A percentile compares a stretch with the other conserved stretches of the same genome.
Evolutionary conservation across 2,797 vertebrate genomes (phyloP).

Genomic region (Australoheros facetus): DNA sequence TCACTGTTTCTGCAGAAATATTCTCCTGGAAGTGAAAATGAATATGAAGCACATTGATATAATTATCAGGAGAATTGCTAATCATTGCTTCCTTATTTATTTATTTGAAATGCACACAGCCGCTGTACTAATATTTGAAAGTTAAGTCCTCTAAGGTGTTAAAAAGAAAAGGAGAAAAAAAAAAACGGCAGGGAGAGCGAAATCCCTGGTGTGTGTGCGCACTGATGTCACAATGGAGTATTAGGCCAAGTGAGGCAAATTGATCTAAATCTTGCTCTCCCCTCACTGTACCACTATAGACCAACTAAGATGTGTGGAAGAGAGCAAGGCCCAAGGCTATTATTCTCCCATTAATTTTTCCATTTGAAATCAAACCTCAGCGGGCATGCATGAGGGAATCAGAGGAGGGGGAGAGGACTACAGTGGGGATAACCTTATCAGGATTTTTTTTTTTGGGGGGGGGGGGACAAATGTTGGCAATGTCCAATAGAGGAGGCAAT

Average conservation of each 20-base stretch:
- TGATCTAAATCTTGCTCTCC: slow-evolving; percentile 64
- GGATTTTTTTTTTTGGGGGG: background rate
- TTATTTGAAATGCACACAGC: slow-evolving; percentile 72
- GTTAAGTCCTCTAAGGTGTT: slow-evolving; percentile 71
- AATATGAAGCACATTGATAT: slow-evolving; percentile 66
- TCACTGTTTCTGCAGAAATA: slow-evolving; percentile 70
- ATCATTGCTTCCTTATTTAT: slow-evolving; percentile 70
- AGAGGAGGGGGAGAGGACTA: slow-evolving; percentile 54
- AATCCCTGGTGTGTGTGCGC: slow-evolving; percentile 46
- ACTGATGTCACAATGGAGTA: slow-evolving; percentile 66
- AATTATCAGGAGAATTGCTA: slow-evolving; percentile 71
- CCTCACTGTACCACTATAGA: slow-evolving; percentile 61
- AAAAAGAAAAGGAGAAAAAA: background rate
- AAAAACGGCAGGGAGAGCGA: slow-evolving; percentile 14
- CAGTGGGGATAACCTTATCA: slow-evolving; percentile 64
- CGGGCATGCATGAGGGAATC: slow-evolving; percentile 68
- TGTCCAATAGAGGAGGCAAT: slow-evolving; percentile 82
- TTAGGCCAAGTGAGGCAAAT: slow-evolving; percentile 57
- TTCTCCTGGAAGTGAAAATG: slow-evolving; percentile 76
- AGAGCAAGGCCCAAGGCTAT: slow-evolving; percentile 79
- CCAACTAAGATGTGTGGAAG: slow-evolving; percentile 70
- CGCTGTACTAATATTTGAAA: slow-evolving; percentile 82
- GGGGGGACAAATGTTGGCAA: slow-evolving; percentile 46
- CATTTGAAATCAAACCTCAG: slow-evolving; percentile 86
- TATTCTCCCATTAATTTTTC: slow-evolving; percentile 89